These are phyloP conservation scores for Aspidiotus rigidus DNA, from an alignment of 2,888 invertebrate genomes.

Conservation along the genomic window DNA sequence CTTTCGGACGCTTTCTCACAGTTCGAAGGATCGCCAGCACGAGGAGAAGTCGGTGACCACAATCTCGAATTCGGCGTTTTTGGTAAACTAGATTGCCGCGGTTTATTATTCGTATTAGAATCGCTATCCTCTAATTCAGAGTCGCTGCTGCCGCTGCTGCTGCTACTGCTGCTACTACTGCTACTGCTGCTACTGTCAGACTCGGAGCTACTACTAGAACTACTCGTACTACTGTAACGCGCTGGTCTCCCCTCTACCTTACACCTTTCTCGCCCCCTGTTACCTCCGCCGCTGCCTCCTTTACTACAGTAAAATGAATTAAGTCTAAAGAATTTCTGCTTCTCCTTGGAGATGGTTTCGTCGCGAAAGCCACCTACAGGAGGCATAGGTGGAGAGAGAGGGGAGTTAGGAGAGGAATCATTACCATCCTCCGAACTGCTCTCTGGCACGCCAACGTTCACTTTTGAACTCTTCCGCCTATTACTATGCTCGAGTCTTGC, in stretches of 20 bases:
- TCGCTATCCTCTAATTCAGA: slow-evolving; percentile 3
- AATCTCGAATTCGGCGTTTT: neutral
- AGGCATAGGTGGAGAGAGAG: slow-evolving; percentile 39
- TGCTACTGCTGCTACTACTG: slow-evolving; percentile 36
- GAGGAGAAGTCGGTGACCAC: too few species aligned
- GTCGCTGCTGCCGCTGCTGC: slow-evolving; percentile 35
- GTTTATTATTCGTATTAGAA: neutral
- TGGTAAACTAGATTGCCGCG: neutral
- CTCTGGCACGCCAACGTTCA: slow-evolving; percentile 37
- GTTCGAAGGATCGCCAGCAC: neutral
- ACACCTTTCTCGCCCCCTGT: slow-evolving; percentile 32
- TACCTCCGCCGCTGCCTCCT: neutral
- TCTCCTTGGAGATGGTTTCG: slow-evolving; percentile 71
- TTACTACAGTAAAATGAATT: slow-evolving; percentile 31
- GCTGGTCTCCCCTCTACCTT: slow-evolving; percentile 37
- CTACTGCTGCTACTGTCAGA: slow-evolving; percentile 35
- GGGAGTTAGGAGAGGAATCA: slow-evolving; percentile 39
- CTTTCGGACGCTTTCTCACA: neutral
- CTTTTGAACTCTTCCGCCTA: slow-evolving; percentile 33
- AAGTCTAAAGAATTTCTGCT: slow-evolving; percentile 70
- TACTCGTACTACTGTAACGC: slow-evolving; percentile 35
- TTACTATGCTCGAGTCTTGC: slow-evolving; percentile 35
- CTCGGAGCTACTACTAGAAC: slow-evolving; percentile 35
- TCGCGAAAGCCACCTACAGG: slow-evolving; percentile 46
- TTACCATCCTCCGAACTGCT: slow-evolving; percentile 41